Percentiles rank a stretch among this genome's conserved stretches.
Conservation (phyloP, 2,113 vertebrate genomes). For the Hoplias malabaricus region DNA sequence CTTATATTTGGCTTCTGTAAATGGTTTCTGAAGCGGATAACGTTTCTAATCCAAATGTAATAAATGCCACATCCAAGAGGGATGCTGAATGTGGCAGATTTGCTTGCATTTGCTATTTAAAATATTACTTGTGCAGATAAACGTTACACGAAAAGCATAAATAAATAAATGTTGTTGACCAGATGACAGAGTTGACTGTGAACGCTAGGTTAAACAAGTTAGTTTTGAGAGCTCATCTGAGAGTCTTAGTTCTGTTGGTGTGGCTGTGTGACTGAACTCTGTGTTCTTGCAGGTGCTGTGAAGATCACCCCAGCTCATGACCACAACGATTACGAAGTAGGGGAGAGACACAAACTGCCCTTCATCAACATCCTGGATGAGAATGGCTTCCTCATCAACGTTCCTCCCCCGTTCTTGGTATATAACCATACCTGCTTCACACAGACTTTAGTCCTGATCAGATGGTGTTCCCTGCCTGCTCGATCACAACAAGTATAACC, state of each 20-base stretch:
- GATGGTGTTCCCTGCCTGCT: not conserved
- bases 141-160: too few species aligned
- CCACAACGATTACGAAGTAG: constrained; percentile 89
- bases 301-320: constrained; percentile 93
- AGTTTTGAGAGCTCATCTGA: too few species aligned
- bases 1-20: too few species aligned
- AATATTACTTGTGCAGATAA: too few species aligned
- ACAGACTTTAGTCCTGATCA: not conserved
- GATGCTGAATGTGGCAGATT: too few species aligned
- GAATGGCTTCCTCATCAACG: constrained; percentile 84
- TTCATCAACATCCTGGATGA: constrained; percentile 88
- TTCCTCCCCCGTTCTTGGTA: constrained; percentile 87
- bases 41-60: too few species aligned
- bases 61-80: too few species aligned
- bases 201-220: too few species aligned
- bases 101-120: too few species aligned
- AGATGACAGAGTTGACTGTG: too few species aligned
- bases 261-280: not conserved
- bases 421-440: not conserved
- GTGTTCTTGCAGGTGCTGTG: constrained; percentile 78
- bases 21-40: too few species aligned
- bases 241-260: not conserved
- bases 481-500: not conserved
- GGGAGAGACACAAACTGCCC: constrained; percentile 80
- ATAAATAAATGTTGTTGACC: too few species aligned